Evolutionary conservation across 2,888 invertebrate genomes (phyloP), one percentile per base, ranked within the genome.

Genomic region (Eristalinus sepulchralis): DNA sequence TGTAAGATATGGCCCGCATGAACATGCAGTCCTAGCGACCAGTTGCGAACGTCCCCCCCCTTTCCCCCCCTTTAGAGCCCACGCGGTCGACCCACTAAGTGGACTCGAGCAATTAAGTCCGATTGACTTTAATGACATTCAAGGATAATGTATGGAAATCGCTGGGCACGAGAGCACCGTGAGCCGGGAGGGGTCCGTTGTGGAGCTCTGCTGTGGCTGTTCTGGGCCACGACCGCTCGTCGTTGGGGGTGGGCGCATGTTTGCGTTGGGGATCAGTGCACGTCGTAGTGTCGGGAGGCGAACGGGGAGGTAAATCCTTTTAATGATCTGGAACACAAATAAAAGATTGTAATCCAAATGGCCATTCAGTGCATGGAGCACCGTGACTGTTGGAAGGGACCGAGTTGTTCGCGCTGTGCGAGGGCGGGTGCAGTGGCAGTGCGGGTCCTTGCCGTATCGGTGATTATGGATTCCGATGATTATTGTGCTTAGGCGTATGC

Each of bases 381-480:
- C 47, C 4, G 24, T 57, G 57, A 6, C 27, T 27, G 57, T 13
- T 57, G 57, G 57, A 22, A 11, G 24, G 24, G 24, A 11, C 57
- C 24, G 57, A 27, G 11, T 17, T 47, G 17, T 17, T 17, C 47
- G 20, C 55, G 17, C 10, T 33, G 27, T 13, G 11, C 9, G 8
- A 13, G 27, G 9, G 39, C 17, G 39, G 27, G 63, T 27, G 27
- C 47, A 8, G 8, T 47, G 47, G 5, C 47, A 17, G 47, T 6
- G 17, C 5, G 55, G 39, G 71, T 64, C 75, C 71, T 77, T 68
- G 39, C 59, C 63, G 36, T 68, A 72, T 67, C 64, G 70, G 72
- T 82, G 85, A 86, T 86, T 82, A 86, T 78, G 85, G 85, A 82
- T 71, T 73, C 73, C 47, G 78, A 77, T 85, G 77, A 82, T 78